Percentiles rank a stretch among this genome's conserved stretches.
Evolutionary conservation across 2,113 vertebrate species (phyloP).

Genomic region (Tretioscincus oriximinensis): DNA sequence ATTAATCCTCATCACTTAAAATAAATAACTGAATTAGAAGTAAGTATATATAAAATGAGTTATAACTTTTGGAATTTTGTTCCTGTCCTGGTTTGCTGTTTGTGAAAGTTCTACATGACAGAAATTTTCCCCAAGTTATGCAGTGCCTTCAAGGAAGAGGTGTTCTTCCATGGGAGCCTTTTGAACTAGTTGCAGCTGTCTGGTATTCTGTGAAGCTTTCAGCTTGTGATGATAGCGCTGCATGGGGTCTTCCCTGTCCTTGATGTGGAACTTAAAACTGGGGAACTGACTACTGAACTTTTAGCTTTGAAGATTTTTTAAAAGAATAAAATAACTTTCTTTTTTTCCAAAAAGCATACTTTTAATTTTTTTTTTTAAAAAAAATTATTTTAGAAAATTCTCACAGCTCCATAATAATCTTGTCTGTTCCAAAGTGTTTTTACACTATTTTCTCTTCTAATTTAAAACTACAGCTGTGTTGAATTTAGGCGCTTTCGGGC

Average conservation of each 20-base stretch:
- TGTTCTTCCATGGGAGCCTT: constrained; percentile 27
- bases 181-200: background rate
- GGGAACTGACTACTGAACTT: constrained; percentile 32
- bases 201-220: background rate
- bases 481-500: background rate
- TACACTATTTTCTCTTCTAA: background rate
- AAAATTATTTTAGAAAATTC: constrained; percentile 7
- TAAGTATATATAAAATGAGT: background rate
- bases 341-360: background rate
- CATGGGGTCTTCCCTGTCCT: constrained; percentile 20
- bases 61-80: background rate
- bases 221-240: background rate
- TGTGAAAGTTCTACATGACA: constrained; percentile 16
- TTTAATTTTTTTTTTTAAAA: background rate
- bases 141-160: constrained; percentile 3
- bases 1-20: background rate
- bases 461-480: background rate
- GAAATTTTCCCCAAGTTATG: constrained; percentile 6
- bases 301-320: constrained; percentile 27
- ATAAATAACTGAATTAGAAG: background rate
- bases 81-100: background rate
- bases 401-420: background rate
- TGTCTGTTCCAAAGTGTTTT: background rate
- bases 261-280: constrained; percentile 34
- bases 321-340: constrained; percentile 9